Evolutionary conservation across 2,888 invertebrate species (phyloP), one percentile per base, ranked within the genome.

Genomic region (Helicoverpa assulta): DNA sequence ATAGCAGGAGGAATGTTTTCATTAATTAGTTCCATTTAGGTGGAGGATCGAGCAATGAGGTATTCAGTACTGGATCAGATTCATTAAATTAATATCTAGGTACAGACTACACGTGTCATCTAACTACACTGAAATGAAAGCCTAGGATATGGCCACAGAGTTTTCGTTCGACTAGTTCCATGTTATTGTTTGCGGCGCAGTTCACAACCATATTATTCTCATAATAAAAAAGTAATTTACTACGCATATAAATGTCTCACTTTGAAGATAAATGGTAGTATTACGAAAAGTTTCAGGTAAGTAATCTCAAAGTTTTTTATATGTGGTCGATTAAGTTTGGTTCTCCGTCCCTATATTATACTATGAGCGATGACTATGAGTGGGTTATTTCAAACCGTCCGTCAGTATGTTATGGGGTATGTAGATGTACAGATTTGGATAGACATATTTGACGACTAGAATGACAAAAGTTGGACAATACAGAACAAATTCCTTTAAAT

Each of bases 191-290:
- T 63, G 69, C 58, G 57, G 57, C 60, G 43, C 47, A 37, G 14
- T 52, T 66, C 16, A 51, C 47, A 14, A 58, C 55, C 57, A 55
- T 59, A 64, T 70, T 64, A 64, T 74, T 70, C 65, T 67, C 56
- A 66, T 70, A 69, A 69, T 60, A 68, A 70, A 64, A 70, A 75
- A 63, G 26, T 51, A 59, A 62, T 79, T 72, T 70, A 61, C 59
- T 68, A 72, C 58, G 70, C 60, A 61, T 80, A 77, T 82, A 79
- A 82, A 70, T 75, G 68, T 78, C 75, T 52, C 62, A 52, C 61
- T 69, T 65, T 65, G 37, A 56, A 72, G 62, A 80, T 75, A 70
- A 82, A 82, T 79, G 73, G 69, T 54, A 51, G 50, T 56, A 67
- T 82, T 75, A 47, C 61, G 29, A 66, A 70, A 79, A 82, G 65